Evolutionary conservation across 2,113 vertebrate species (phyloP), one percentile per base, ranked within the genome.

Genomic region (Spilogale gracilis): DNA sequence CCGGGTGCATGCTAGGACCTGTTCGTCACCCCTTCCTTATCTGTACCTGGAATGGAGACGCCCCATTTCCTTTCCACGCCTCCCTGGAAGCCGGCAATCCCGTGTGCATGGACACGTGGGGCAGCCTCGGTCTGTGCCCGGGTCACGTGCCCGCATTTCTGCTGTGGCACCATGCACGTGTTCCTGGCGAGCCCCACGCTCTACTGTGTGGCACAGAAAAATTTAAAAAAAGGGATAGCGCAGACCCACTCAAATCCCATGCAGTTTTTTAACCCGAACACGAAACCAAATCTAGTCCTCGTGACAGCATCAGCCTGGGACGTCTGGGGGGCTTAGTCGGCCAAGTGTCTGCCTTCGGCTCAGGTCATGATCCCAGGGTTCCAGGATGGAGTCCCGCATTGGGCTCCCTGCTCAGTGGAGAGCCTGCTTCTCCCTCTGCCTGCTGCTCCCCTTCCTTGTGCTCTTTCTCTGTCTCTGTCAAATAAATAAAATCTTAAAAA

Each of bases 101-200:
- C 3, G 1, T n/a, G 12, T 5, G 14, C 5, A 6, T 4, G 23
- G 23, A 27, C 7, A 38, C 38, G 38, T 38, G 38, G 38, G 38
- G 67, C 67, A 43, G 16, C 38, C 65, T 50, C 11, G 0, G 27
- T 43, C 43, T 11, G 43, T 86, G 73, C 54, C 52, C 30, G 5
- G 50, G 63, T 45, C 32, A 27, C 25, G 10, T 21, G 10, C 18
- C 1, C 32, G 43, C 30, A 4, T 38, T 48, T 71, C 78, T 74
- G n/a, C 79, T 60, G 0, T 2, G 3, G 61, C 5, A 32, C 3
- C 10, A 6, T 5, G 0, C 16, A 16, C 1, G 0, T 0, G 8
- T 38, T 78, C 52, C 61, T 84, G 17, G n/a, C 58, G 74, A 50
- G 52, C 13, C 13, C 45, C 56, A 16, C 17, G 2, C 38, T 58